Evolutionary conservation across 2,888 invertebrate genomes (phyloP).

Genomic region (Troides oblongomaculatus): DNA sequence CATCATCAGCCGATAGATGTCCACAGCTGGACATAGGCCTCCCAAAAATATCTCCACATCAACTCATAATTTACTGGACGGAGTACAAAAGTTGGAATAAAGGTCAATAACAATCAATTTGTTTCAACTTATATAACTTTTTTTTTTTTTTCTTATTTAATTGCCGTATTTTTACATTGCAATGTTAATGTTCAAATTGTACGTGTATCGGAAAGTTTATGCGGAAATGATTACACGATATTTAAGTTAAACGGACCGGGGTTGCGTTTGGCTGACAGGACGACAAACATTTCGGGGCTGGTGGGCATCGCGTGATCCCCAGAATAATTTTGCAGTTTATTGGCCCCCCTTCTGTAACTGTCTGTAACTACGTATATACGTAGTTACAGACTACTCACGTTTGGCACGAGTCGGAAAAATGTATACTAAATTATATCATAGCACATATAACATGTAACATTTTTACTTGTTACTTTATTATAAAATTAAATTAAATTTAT

Average conservation of each 20-base stretch:
- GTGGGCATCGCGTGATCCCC: slow-evolving; percentile 68
- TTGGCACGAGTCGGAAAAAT: slow-evolving; percentile 3
- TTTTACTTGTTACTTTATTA: too few species aligned
- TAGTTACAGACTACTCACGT: slow-evolving; percentile 11
- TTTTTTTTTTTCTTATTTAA: not conserved
- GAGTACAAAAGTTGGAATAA: too few species aligned
- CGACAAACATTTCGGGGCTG: slow-evolving; percentile 45
- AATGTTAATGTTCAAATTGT: not conserved
- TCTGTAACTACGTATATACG: slow-evolving; percentile 52
- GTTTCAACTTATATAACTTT: not conserved
- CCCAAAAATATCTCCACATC: too few species aligned
- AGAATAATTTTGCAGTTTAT: slow-evolving; percentile 61
- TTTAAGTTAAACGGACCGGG: slow-evolving; percentile 9
- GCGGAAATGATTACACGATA: slow-evolving; percentile 12
- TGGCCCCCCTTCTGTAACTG: slow-evolving; percentile 42
- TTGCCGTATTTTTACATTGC: not conserved
- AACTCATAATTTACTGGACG: too few species aligned
- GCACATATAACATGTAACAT: too few species aligned
- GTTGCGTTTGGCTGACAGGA: slow-evolving; percentile 31
- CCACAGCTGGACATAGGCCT: too few species aligned
- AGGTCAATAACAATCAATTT: too few species aligned
- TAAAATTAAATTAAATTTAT: too few species aligned
- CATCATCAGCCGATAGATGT: too few species aligned
- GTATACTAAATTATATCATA: not conserved
- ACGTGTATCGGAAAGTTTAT: not conserved